Conservation (phyloP, 2,888 invertebrate species). For the Cabera pusaria region DNA sequence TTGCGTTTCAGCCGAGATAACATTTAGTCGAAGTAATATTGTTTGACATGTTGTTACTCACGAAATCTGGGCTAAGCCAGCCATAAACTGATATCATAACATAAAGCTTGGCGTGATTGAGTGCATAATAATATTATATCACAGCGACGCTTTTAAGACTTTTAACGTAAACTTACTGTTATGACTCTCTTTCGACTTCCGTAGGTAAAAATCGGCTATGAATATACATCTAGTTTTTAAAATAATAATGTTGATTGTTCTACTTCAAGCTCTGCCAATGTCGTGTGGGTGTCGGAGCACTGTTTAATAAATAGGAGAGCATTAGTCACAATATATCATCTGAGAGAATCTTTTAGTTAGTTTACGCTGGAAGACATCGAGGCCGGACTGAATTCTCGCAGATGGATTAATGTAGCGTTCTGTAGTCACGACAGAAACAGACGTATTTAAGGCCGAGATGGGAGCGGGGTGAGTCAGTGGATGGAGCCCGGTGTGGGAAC, state of each 20-base stretch:
- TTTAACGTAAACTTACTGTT: conserved; percentile 16
- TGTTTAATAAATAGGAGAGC: conserved; percentile 24
- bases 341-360: conserved; percentile 14
- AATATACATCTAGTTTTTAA: conserved; percentile 11
- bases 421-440: conserved; percentile 19
- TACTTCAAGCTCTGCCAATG: conserved; percentile 12
- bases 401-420: conserved; percentile 15
- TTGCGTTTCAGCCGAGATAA: conserved; percentile 25
- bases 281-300: conserved; percentile 16
- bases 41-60: conserved; percentile 35
- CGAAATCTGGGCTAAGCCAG: conserved; percentile 57
- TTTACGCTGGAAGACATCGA: conserved; percentile 16
- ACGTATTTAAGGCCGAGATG: conserved; percentile 21
- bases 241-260: conserved; percentile 20
- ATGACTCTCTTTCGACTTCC: conserved; percentile 8
- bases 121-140: conserved; percentile 36
- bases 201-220: conserved; percentile 6
- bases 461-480: conserved; percentile 27
- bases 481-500: conserved; percentile 29
- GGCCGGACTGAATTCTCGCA: conserved; percentile 14
- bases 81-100: conserved; percentile 61
- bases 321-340: conserved; percentile 25
- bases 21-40: conserved; percentile 29
- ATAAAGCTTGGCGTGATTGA: conserved; percentile 43
- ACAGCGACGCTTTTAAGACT: conserved; percentile 13